A percentile compares a stretch with the other conserved stretches of the same genome.
Evolutionary conservation across 2,113 vertebrate species (phyloP).

Genomic region (Bubo bubo): DNA sequence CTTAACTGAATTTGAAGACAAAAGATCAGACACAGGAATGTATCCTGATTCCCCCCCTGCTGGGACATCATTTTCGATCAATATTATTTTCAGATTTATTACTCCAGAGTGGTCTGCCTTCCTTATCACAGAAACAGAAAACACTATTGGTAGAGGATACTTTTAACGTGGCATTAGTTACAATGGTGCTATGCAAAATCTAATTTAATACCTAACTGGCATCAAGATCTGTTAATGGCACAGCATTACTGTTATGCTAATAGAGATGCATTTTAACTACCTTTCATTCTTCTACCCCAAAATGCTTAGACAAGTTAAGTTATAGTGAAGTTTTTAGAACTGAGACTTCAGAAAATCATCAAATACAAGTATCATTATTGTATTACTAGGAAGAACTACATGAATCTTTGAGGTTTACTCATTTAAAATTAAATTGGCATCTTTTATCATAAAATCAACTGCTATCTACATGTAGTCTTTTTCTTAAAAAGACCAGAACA

Average conservation of each 20-base stretch:
- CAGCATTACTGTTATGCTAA: not conserved
- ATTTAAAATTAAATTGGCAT: not conserved
- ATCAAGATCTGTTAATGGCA: not conserved
- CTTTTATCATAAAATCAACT: not conserved
- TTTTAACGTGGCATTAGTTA: not conserved
- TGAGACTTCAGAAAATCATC: not conserved
- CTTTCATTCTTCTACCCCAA: not conserved
- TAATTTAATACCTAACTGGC: not conserved
- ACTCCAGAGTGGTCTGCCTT: not conserved
- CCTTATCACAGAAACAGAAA: not conserved
- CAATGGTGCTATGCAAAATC: not conserved
- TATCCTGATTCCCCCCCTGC: not conserved
- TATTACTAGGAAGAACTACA: not conserved
- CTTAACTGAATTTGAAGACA: not conserved
- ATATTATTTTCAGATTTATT: not conserved
- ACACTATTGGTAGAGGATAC: not conserved
- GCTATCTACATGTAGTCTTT: not conserved
- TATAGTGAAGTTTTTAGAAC: not conserved
- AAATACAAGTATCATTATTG: fast-evolving
- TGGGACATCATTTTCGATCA: not conserved
- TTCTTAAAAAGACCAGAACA: not conserved
- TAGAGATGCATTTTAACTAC: not conserved
- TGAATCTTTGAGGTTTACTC: not conserved
- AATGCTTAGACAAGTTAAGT: not conserved
- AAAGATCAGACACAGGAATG: not conserved